phyloP scores from a whole-genome alignment of 2,113 vertebrate species.

The Caranx ignobilis region DNA sequence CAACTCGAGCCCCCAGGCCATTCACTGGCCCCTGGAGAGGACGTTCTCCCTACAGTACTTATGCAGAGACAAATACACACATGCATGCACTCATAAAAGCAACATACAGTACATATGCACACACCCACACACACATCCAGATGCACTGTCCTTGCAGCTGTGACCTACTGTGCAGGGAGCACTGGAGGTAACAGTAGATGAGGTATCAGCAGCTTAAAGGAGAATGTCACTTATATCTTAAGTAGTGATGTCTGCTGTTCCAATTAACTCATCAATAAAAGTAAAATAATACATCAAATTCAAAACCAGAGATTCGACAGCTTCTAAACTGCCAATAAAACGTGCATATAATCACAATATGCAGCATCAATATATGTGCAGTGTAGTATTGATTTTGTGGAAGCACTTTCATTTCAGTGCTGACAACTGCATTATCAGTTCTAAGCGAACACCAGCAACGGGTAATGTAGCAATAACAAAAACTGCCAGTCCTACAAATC shows the following conservation, averaged over 20 bases:
- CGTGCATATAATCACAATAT: not conserved
- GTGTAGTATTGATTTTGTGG: too few species aligned
- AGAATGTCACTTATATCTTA: not conserved
- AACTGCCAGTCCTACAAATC: too few species aligned
- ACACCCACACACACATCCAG: conserved; percentile 22
- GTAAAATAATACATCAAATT: too few species aligned
- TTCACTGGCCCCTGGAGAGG: conserved; percentile 41
- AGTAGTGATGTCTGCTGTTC: not conserved
- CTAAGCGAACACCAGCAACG: too few species aligned
- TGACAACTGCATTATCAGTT: too few species aligned
- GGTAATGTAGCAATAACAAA: too few species aligned
- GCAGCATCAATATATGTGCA: not conserved
- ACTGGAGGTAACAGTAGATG: not conserved
- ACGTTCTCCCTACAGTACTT: conserved; percentile 34
- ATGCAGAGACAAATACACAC: conserved; percentile 35
- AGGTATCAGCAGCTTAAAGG: not conserved
- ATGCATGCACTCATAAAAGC: conserved; percentile 1
- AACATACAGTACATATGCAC: not conserved
- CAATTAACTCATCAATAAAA: not conserved
- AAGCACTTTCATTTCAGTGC: too few species aligned
- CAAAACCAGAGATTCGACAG: not conserved
- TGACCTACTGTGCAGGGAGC: conserved; percentile 38
- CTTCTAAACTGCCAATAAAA: not conserved
- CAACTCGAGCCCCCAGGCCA: conserved; percentile 24
- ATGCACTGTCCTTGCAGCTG: conserved; percentile 35